Conservation (phyloP, 2,888 invertebrate species). For the Torymus auratus region DNA sequence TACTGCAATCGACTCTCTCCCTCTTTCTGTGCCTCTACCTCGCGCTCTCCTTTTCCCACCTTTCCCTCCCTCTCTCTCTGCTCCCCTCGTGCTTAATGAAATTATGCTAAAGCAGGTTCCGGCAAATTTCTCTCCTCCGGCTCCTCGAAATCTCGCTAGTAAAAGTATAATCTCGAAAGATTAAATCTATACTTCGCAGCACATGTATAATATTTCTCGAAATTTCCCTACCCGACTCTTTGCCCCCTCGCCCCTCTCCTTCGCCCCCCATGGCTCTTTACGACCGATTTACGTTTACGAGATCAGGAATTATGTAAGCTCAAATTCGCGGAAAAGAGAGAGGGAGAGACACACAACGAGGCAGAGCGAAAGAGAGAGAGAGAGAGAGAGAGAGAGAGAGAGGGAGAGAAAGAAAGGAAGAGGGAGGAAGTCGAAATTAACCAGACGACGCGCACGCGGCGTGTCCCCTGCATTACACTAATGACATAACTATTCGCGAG, state of each 20-base stretch:
- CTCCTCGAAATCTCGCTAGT: constrained; percentile 47
- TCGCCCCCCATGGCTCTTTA: not conserved
- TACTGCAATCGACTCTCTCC: constrained; percentile 41
- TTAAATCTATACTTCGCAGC: constrained; percentile 53
- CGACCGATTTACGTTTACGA: constrained; percentile 27
- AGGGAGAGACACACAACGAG: no score
- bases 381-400: not conserved
- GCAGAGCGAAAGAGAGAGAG: constrained; percentile 17
- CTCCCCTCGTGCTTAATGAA: constrained; percentile 47
- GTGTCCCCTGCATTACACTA: constrained; percentile 31
- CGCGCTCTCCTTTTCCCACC: constrained; percentile 45
- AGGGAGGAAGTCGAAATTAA: constrained; percentile 41
- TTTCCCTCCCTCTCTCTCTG: constrained; percentile 23
- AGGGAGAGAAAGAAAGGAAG: constrained; percentile 5
- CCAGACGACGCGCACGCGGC: constrained; percentile 28
- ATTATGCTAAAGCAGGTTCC: constrained; percentile 51
- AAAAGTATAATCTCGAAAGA: constrained; percentile 53
- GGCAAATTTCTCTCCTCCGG: constrained; percentile 42
- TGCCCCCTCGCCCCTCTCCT: not conserved
- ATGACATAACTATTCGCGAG: constrained; percentile 41
- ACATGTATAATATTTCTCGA: constrained; percentile 42
- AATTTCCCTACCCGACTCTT: constrained; percentile 28
- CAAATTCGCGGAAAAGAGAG: not conserved
- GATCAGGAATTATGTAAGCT: constrained; percentile 26
- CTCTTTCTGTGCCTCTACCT: constrained; percentile 7